phyloP scores from a whole-genome alignment of 1,140 invertebrate genomes.

The Drosophila lacertosa region DNA sequence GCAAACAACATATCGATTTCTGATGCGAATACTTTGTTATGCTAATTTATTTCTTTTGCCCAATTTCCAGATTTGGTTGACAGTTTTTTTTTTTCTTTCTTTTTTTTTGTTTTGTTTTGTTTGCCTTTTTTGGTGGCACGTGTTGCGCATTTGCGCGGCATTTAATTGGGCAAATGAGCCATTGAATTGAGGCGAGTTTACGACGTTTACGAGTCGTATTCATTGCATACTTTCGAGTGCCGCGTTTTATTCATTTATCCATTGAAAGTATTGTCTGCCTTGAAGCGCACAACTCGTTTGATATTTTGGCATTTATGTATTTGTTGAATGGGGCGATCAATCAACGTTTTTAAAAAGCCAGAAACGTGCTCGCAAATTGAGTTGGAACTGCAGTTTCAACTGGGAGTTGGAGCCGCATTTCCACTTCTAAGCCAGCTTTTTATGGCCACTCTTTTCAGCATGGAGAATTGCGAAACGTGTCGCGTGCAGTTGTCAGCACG shows the following conservation, averaged over 20 bases:
- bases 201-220: constrained; percentile 9
- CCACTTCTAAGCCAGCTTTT: constrained; percentile 14
- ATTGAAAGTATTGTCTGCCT: background rate
- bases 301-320: constrained; percentile 74
- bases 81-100: background rate
- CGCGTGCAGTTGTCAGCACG: constrained; percentile 73
- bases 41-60: constrained; percentile 43
- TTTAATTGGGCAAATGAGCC: constrained; percentile 55
- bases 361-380: constrained; percentile 60
- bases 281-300: constrained; percentile 5
- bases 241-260: background rate
- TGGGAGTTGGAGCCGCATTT: constrained; percentile 12
- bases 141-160: constrained; percentile 57
- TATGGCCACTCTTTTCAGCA: background rate
- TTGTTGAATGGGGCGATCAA: constrained; percentile 57
- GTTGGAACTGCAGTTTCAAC: constrained; percentile 8
- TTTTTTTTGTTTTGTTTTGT: background rate
- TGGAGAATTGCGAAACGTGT: constrained; percentile 69
- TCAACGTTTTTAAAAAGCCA: constrained; percentile 46
- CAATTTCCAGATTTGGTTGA: background rate
- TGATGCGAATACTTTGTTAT: constrained; percentile 60
- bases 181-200: background rate
- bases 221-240: constrained; percentile 38
- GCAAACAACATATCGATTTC: constrained; percentile 63
- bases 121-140: constrained; percentile 43